Percentiles rank a stretch among this genome's conserved stretches.
These are phyloP conservation scores for Colletes collaris DNA, from an alignment of 2,888 invertebrate genomes.

Conservation along the genomic window DNA sequence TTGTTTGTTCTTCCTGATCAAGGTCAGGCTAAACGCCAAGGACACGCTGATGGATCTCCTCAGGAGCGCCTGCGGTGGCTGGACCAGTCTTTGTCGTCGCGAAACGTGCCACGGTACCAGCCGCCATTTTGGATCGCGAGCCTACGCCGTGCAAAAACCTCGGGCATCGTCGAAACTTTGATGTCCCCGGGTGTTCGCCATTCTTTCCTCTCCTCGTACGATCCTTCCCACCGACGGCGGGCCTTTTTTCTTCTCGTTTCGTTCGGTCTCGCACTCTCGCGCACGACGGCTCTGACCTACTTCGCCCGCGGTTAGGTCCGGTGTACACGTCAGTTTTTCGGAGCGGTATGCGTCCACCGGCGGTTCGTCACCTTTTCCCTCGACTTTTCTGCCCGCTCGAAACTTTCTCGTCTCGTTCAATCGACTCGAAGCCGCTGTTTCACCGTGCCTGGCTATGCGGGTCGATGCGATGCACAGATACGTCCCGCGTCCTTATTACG, in stretches of 20 bases:
- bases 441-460: conserved; percentile 34
- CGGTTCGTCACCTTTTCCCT: conserved; percentile 17
- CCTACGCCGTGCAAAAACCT: conserved; percentile 44
- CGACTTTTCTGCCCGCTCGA: conserved; percentile 1
- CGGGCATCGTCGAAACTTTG: conserved; percentile 56
- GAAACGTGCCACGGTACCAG: conserved; percentile 57
- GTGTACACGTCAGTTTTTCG: conserved; percentile 65
- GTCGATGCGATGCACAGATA: conserved; percentile 18
- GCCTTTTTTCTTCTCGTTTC: conserved; percentile 47
- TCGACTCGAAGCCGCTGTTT: conserved; percentile 1
- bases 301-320: conserved; percentile 63
- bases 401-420: conserved; percentile 9
- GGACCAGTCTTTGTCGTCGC: conserved; percentile 50
- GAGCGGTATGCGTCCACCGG: background rate
- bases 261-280: conserved; percentile 68
- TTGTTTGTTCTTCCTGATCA: conserved; percentile 42
- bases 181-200: conserved; percentile 56
- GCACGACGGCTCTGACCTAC: conserved; percentile 68
- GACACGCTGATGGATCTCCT: conserved; percentile 41
- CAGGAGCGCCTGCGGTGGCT: conserved; percentile 36
- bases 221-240: conserved; percentile 22
- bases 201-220: conserved; percentile 53
- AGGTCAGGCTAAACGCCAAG: conserved; percentile 55
- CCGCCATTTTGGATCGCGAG: conserved; percentile 72
- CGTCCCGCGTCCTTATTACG: conserved; percentile 32